Base-by-base conservation (phyloP, 1,140 invertebrate genomes). In the Akabosia matsudoensis region DNA sequence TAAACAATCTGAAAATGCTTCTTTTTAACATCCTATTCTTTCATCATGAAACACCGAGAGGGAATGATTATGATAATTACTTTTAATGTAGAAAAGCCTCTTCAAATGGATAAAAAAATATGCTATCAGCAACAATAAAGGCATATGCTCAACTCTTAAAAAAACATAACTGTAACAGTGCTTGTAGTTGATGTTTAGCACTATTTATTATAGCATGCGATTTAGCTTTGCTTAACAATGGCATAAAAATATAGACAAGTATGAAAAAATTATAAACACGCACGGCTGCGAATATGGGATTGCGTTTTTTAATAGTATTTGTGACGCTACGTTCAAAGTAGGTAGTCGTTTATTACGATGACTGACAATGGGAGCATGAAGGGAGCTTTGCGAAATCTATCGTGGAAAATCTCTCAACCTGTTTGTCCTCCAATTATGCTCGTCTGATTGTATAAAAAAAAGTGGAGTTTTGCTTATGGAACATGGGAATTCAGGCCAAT, bases 401-500 rank as follows among this genome's bases (percentile, higher is more conserved):
- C 37, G 37, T 45, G 37, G 37, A 45, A 45, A 45, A 45, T 45
- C 37, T 45, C 37, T 24, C 54, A 56, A 56, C 54, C 10, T n/a
- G 22, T 56, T 22, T 56, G 10, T 22, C 54, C 24, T 56, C 13
- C 24, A 56, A 56, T 10, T 45, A 45, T 45, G 37, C 7, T n/a
- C n/a, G n/a, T n/a, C 10, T 22, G 7, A 56, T 56, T 56, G 7
- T 56, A 56, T 16, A 56, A 56, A 56, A 7, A 45, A 56, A 56
- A 16, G 54, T 16, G 10, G 54, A 56, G 18, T 30, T 67, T 30
- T 30, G 7, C 61, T 67, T 31, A 30, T 67, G 61, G 61, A 67
- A 67, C 61, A 67, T 67, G 61, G 61, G 26, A 67, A 67, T 30
- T 67, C 61, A 67, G 61, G 61, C 61, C 61, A 67, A 67, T 67